phyloP scores from a whole-genome alignment of 2,113 vertebrate genomes.

The Hemibagrus wyckioides region DNA sequence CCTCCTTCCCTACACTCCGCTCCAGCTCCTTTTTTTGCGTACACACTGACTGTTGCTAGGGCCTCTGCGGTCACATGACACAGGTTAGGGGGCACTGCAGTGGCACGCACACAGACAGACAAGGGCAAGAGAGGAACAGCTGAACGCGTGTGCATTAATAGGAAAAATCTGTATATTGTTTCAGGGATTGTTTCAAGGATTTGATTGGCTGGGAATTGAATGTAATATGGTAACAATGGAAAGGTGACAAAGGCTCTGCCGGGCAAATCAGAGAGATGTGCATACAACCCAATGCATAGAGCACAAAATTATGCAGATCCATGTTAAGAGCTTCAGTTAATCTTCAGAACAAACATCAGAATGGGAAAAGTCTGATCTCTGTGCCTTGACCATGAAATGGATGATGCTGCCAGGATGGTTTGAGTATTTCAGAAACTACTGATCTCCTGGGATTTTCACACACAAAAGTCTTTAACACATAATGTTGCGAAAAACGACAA shows the following conservation, averaged over 20 bases:
- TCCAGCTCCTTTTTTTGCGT: constrained; percentile 60
- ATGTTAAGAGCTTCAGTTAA: neutral
- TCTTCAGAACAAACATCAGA: neutral
- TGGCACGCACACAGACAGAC: constrained; percentile 58
- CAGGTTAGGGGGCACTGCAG: constrained; percentile 76
- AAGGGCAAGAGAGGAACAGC: constrained; percentile 12
- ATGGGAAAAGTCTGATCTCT: neutral
- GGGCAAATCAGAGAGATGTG: neutral
- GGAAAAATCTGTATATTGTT: neutral
- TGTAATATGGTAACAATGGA: neutral
- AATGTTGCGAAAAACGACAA: neutral
- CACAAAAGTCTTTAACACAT: neutral
- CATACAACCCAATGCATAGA: neutral
- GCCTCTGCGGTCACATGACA: constrained; percentile 72
- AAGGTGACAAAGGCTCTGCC: constrained; percentile 9
- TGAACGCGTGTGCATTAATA: constrained; percentile 8
- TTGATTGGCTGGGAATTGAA: constrained; percentile 30
- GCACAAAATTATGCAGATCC: neutral
- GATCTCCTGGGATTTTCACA: neutral
- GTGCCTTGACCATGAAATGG: neutral
- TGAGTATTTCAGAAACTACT: neutral
- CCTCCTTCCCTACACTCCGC: constrained; percentile 32
- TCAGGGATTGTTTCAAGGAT: constrained; percentile 2
- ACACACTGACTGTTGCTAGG: constrained; percentile 79
- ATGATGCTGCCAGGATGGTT: neutral